Conservation (phyloP, 1,140 invertebrate species). For the Caenorhabditis tropicalis region DNA sequence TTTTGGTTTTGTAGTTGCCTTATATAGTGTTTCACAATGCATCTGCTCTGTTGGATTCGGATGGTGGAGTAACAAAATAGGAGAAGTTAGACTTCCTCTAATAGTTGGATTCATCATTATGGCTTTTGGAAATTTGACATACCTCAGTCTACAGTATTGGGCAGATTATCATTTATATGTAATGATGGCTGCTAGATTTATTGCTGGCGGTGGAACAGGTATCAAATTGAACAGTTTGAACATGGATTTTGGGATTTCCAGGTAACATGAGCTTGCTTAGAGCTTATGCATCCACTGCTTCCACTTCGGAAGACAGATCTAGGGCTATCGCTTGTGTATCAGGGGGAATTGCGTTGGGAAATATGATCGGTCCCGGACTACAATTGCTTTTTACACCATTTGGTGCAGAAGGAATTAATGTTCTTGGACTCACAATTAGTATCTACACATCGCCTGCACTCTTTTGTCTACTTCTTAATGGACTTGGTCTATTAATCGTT, state of each 20-base stretch:
- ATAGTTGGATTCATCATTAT: slow-evolving; percentile 61
- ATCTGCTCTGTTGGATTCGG: slow-evolving; percentile 2
- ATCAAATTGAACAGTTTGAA: background rate
- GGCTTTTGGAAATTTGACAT: slow-evolving; percentile 61
- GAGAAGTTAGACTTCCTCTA: slow-evolving; percentile 38
- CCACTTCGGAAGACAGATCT: slow-evolving; percentile 52
- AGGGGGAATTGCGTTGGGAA: slow-evolving; percentile 54
- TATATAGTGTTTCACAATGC: slow-evolving; percentile 37
- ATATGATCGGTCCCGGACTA: slow-evolving; percentile 53
- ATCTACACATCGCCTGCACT: slow-evolving; percentile 53
- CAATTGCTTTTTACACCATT: slow-evolving; percentile 53
- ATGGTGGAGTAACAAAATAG: slow-evolving; percentile 42
- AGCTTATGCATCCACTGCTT: slow-evolving; percentile 58
- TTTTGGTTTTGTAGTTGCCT: slow-evolving; percentile 5
- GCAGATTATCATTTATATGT: slow-evolving; percentile 44
- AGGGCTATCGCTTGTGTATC: slow-evolving; percentile 57
- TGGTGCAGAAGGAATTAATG: slow-evolving; percentile 15
- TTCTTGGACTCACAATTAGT: background rate
- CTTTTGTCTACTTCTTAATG: slow-evolving; percentile 50
- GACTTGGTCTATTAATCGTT: slow-evolving; percentile 48
- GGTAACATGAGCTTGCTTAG: slow-evolving; percentile 51
- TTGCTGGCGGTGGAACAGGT: slow-evolving; percentile 64
- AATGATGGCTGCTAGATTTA: slow-evolving; percentile 58
- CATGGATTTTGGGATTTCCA: background rate
- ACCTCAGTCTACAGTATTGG: slow-evolving; percentile 56